Evolutionary conservation across 2,113 vertebrate species (phyloP), one percentile per base, ranked within the genome.

Genomic region (Dermatemys mawii): DNA sequence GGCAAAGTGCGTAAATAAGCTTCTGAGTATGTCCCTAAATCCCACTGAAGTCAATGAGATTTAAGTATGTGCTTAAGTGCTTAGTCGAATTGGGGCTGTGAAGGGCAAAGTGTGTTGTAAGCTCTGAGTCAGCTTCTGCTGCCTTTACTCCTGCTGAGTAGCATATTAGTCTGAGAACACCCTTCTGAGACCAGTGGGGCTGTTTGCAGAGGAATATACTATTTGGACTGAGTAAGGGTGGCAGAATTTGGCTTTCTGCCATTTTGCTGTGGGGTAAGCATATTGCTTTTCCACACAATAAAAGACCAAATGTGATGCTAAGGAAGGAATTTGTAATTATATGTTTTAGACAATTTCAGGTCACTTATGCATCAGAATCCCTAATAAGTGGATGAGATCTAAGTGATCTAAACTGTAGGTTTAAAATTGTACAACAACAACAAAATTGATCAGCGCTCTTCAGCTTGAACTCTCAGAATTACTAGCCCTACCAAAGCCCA

Each of bases 381-480:
- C 27, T 55, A 27, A 55, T 82, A 35, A 67, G 21, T 21, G 35
- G 22, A 80, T 4, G 55, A 67, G 1, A 6, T 60, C 84, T 27
- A 84, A 82, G 48, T 50, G 55, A 0, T 60, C 54, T 93, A 13
- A 11, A 38, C n/a, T 38, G 24, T n/a, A 81, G 49, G n/a, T 8
- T 16, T 82, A 80, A 50, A 90, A 46, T 80, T 60, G 27, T 84
- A 46, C 10, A 81, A 91, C 35, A 35, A 51, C 35, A 57, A 84
- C 55, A 70, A 48, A 3, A 14, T 19, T 55, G 83, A 86, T 51
- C 2, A 84, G 5, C 88, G 11, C 38, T 53, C 80, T 94, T 78
- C 89, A 75, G 13, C 35, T 87, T 90, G 60, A 26, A 81, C 2
- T 67, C 53, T n/a, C 75, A 92, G 48, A 93, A 86, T 87, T 83